phyloP scores from a whole-genome alignment of 2,113 vertebrate species.

The Rhabdomys dilectus region DNA sequence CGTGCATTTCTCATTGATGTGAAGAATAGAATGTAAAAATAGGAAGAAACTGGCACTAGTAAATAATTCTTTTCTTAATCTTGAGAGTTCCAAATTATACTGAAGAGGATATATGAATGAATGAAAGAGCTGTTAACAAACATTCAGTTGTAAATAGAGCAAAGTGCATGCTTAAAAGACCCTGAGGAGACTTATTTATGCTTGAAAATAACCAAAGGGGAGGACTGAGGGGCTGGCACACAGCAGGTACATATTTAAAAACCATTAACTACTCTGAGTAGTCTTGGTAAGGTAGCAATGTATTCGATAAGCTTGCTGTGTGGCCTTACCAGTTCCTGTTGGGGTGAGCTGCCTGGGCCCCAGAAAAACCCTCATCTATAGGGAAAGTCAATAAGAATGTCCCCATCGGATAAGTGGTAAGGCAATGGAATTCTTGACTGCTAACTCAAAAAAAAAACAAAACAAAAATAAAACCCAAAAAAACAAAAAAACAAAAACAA shows the following conservation, averaged over 20 bases:
- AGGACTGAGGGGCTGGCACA: rapidly evolving
- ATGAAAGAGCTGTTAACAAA: not conserved
- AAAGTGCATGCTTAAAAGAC: rapidly evolving
- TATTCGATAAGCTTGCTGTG: not conserved
- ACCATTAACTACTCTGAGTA: not conserved
- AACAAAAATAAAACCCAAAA: too few species aligned
- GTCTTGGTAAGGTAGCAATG: not conserved
- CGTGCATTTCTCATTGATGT: not conserved
- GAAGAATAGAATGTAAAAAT: constrained; percentile 48
- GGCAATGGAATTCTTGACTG: not conserved
- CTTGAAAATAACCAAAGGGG: not conserved
- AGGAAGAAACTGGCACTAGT: not conserved
- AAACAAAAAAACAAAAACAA: not conserved
- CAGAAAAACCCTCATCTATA: not conserved
- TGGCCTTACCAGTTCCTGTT: not conserved
- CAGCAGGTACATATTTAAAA: rapidly evolving
- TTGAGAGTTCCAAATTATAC: not conserved
- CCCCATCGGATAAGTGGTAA: too few species aligned
- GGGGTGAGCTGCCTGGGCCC: not conserved
- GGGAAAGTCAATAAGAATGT: not conserved
- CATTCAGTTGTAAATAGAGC: rapidly evolving
- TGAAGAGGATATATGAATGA: not conserved
- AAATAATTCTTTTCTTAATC: not conserved
- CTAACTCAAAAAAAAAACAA: not conserved
- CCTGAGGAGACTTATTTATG: rapidly evolving